These are phyloP conservation scores for Nemopilema nomurai DNA, from an alignment of 30 jellyfish, hydroid and myxozoan species.

Conservation along the genomic window DNA sequence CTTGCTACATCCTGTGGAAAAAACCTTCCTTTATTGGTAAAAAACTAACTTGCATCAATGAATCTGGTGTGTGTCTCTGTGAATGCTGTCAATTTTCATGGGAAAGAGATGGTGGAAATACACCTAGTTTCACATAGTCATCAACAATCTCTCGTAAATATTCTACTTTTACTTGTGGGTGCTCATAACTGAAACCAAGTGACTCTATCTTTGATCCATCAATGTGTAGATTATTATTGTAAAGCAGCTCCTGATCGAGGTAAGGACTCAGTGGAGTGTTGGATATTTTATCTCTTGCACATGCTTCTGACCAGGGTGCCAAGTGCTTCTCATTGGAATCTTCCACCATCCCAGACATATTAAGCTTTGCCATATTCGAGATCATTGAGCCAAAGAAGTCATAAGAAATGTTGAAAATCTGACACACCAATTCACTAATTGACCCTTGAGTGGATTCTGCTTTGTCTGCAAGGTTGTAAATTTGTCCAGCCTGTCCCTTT, in stretches of 20 bases:
- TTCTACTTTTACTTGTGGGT: slow-evolving; percentile 76
- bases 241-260: slow-evolving; percentile 83
- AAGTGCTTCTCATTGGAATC: slow-evolving; percentile 95
- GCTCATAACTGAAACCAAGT: slow-evolving; percentile 75
- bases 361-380: slow-evolving; percentile 92
- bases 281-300: slow-evolving; percentile 63
- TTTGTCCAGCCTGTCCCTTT: slow-evolving; percentile 66
- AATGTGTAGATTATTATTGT: slow-evolving; percentile 77
- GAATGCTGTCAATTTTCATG: slow-evolving; percentile 1
- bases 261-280: slow-evolving; percentile 96
- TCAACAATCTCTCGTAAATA: slow-evolving; percentile 70
- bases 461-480: slow-evolving; percentile 87
- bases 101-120: slow-evolving; percentile 84
- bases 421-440: slow-evolving; percentile 84
- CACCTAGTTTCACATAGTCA: slow-evolving; percentile 82
- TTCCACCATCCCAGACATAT: slow-evolving; percentile 80
- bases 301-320: slow-evolving; percentile 98
- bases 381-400: slow-evolving; percentile 87
- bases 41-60: background rate
- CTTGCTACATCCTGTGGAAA: too few species aligned
- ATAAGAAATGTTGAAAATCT: slow-evolving; percentile 75
- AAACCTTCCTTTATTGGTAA: too few species aligned
- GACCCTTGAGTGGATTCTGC: slow-evolving; percentile 88
- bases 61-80: background rate
- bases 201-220: slow-evolving; percentile 88